Percentiles rank a stretch among this genome's conserved stretches.
Conservation (phyloP, 2,797 vertebrate species). For the Urosaurus nigricauda region DNA sequence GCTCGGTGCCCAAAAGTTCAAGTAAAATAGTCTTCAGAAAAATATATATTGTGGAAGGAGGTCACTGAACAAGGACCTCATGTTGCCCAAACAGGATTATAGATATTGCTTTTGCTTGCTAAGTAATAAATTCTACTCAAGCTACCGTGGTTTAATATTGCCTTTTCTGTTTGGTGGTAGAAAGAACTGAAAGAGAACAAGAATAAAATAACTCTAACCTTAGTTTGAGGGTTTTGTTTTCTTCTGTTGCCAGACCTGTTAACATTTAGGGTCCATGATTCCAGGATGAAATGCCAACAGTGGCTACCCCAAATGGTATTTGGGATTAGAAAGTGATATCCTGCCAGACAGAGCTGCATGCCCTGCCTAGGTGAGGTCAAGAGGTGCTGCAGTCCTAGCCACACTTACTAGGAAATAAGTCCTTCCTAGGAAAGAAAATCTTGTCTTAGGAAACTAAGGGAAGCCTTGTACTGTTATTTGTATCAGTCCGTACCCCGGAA, state of each 20-base stretch:
- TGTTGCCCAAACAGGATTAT: conserved; percentile 53
- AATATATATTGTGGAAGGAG: conserved; percentile 40
- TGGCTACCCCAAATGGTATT: not conserved
- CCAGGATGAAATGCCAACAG: not conserved
- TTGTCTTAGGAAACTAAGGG: too few relatives aligned
- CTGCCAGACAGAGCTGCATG: too few relatives aligned
- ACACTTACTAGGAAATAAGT: not conserved
- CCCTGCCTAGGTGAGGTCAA: too few relatives aligned
- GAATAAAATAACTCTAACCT: conserved; percentile 14
- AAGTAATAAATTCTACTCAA: conserved; percentile 61
- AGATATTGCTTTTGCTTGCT: conserved; percentile 51
- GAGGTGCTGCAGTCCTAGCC: not conserved
- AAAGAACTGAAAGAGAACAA: conserved; percentile 19
- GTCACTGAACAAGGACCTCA: conserved; percentile 19
- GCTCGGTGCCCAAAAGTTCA: conserved; percentile 45
- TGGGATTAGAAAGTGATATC: not conserved
- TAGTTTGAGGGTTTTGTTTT: not conserved
- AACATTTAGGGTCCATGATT: not conserved
- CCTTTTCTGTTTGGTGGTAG: conserved; percentile 31
- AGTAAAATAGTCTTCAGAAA: conserved; percentile 43
- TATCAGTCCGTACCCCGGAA: not conserved
- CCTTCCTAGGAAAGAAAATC: too few relatives aligned
- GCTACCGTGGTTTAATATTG: conserved; percentile 16
- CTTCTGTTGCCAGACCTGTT: not conserved
- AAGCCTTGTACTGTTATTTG: not conserved